Evolutionary conservation across 2,113 vertebrate genomes (phyloP).

Genomic region (Oryzias celebensis): DNA sequence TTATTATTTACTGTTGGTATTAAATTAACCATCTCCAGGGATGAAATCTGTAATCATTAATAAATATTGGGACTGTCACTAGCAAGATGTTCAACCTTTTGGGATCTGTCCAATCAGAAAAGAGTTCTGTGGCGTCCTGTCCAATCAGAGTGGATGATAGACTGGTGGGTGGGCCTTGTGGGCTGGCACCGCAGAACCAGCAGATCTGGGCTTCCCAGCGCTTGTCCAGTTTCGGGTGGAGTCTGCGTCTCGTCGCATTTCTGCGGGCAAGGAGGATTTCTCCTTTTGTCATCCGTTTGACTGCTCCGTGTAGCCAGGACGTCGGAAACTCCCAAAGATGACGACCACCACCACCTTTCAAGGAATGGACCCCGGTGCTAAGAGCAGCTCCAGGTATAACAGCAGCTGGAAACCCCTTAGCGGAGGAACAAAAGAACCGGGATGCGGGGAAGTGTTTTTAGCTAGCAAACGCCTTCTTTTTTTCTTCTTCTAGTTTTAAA

Average conservation of each 20-base stretch:
- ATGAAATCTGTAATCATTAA: constrained; percentile 25
- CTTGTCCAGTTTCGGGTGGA: constrained; percentile 77
- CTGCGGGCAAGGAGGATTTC: constrained; percentile 43
- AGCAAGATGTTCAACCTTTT: constrained; percentile 37
- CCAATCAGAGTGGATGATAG: constrained; percentile 65
- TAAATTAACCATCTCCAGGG: neutral
- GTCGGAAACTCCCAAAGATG: constrained; percentile 74
- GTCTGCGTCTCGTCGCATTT: constrained; percentile 60
- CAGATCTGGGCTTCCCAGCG: constrained; percentile 42
- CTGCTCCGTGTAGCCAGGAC: constrained; percentile 20
- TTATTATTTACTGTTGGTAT: neutral
- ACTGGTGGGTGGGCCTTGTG: constrained; percentile 60
- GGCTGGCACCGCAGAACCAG: constrained; percentile 66
- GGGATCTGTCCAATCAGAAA: constrained; percentile 54
- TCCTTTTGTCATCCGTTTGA: constrained; percentile 31
- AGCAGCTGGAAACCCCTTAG: constrained; percentile 22
- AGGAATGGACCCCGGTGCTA: constrained; percentile 91
- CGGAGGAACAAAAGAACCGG: constrained; percentile 79
- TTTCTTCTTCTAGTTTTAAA: constrained; percentile 5
- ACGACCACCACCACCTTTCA: constrained; percentile 93
- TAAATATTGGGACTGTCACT: constrained; percentile 50
- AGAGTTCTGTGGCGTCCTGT: neutral
- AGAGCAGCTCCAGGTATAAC: constrained; percentile 93
- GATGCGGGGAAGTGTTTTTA: constrained; percentile 48
- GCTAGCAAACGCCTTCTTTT: constrained; percentile 48